phyloP scores from a whole-genome alignment of 2,888 invertebrate species.

The Gymnosoma rotundatum region DNA sequence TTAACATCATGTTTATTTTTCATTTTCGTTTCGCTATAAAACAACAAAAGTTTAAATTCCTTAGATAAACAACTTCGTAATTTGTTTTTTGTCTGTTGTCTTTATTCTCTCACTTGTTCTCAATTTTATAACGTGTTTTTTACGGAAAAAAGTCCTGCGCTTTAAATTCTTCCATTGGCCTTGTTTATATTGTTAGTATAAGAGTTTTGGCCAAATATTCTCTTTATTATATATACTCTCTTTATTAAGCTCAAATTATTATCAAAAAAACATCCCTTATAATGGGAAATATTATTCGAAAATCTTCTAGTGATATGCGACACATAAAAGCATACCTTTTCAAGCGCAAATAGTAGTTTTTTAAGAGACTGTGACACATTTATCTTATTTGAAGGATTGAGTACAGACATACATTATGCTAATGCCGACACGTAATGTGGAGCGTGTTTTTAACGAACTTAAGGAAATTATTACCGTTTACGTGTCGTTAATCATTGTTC shows the following conservation, averaged over 20 bases:
- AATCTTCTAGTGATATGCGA: neutral
- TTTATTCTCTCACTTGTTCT: neutral
- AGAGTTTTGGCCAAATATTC: constrained; percentile 49
- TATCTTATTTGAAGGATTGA: neutral
- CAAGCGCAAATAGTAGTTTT: neutral
- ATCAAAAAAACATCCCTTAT: constrained; percentile 19
- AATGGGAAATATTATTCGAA: constrained; percentile 35
- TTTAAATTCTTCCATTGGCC: constrained; percentile 42
- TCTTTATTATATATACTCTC: constrained; percentile 43
- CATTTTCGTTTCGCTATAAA: constrained; percentile 6
- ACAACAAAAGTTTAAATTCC: constrained; percentile 22
- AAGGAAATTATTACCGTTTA: too few species aligned
- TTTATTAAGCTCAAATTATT: constrained; percentile 54
- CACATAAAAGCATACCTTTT: neutral
- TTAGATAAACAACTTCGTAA: constrained; percentile 26
- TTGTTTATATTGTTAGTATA: constrained; percentile 33
- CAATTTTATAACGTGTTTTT: neutral
- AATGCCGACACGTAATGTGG: neutral
- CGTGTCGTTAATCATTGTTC: too few species aligned
- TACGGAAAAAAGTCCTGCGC: constrained; percentile 48
- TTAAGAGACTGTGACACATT: neutral
- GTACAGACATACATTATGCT: too few species aligned
- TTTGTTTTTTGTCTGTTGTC: neutral
- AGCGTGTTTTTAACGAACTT: too few species aligned
- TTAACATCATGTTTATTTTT: neutral